Percentiles rank a stretch among this genome's conserved stretches.
phyloP scores from a whole-genome alignment of 2,113 vertebrate genomes.

The Barbus barbus region DNA sequence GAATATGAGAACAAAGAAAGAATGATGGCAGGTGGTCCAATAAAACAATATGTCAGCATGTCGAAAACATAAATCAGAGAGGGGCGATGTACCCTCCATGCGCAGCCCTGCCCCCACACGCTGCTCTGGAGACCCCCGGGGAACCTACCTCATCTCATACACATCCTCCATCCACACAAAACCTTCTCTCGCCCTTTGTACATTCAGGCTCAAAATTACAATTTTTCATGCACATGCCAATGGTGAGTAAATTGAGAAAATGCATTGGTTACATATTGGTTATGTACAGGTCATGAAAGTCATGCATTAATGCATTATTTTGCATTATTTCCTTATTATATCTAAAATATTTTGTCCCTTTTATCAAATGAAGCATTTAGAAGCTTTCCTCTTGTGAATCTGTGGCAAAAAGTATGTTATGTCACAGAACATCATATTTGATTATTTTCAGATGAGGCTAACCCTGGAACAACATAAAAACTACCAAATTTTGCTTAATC shows the following conservation, averaged over 20 bases:
- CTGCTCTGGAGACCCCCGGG: not conserved
- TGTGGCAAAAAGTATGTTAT: no score
- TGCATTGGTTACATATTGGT: not conserved
- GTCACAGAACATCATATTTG: no score
- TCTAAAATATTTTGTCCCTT: not conserved
- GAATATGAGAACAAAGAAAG: slow-evolving; percentile 34
- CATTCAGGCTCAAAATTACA: not conserved
- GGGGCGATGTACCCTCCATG: not conserved
- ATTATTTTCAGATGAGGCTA: no score
- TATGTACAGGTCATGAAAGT: not conserved
- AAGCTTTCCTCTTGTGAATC: not conserved
- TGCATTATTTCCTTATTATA: not conserved
- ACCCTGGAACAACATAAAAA: no score
- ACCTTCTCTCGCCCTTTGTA: not conserved
- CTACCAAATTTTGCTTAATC: no score
- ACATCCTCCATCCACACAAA: slow-evolving; percentile 6
- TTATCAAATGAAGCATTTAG: not conserved
- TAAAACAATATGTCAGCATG: slow-evolving; percentile 38
- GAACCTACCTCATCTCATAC: not conserved
- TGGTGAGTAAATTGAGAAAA: not conserved
- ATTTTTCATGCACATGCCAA: not conserved
- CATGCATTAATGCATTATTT: not conserved
- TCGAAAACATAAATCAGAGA: slow-evolving; percentile 39
- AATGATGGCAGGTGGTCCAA: slow-evolving; percentile 3
- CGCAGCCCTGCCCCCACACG: not conserved